phyloP scores from a whole-genome alignment of 2,888 invertebrate species.

The Drosophila fungiperda region DNA sequence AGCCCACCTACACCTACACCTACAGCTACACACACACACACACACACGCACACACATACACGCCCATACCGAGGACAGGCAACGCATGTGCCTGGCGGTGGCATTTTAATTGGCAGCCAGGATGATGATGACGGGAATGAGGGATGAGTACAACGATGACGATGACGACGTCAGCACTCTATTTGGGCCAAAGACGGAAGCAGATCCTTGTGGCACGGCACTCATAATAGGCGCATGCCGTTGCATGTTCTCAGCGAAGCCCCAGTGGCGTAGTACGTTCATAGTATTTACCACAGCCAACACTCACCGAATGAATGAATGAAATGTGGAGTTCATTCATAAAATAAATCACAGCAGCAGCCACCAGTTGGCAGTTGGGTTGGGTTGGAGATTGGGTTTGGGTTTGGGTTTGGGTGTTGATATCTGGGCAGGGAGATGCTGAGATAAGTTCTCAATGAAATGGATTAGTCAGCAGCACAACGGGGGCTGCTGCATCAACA shows the following conservation, averaged over 20 bases:
- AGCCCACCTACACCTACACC: neutral
- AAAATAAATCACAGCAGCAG: conserved; percentile 64
- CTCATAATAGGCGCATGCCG: conserved; percentile 64
- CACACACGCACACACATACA: conserved; percentile 2
- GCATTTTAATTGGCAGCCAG: conserved; percentile 80
- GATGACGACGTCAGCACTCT: conserved; percentile 49
- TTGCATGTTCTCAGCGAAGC: conserved; percentile 46
- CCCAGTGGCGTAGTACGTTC: conserved; percentile 36
- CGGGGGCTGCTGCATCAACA: conserved; percentile 21
- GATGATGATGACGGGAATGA: conserved; percentile 30
- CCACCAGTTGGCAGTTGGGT: neutral
- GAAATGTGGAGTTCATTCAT: conserved; percentile 76
- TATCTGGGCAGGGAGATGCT: conserved; percentile 22
- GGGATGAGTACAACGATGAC: conserved; percentile 19
- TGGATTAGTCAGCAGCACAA: conserved; percentile 73
- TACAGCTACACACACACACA: conserved; percentile 10
- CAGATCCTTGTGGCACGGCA: conserved; percentile 64
- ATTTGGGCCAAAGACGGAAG: conserved; percentile 67
- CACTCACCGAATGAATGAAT: conserved; percentile 57
- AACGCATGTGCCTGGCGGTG: conserved; percentile 73
- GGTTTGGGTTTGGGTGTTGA: neutral
- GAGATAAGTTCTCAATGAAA: conserved; percentile 70
- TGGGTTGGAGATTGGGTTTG: too few species aligned
- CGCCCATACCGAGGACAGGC: neutral
- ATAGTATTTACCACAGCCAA: conserved; percentile 64